Conservation (phyloP, 2,888 invertebrate species). For the Lasiommata megera region DNA sequence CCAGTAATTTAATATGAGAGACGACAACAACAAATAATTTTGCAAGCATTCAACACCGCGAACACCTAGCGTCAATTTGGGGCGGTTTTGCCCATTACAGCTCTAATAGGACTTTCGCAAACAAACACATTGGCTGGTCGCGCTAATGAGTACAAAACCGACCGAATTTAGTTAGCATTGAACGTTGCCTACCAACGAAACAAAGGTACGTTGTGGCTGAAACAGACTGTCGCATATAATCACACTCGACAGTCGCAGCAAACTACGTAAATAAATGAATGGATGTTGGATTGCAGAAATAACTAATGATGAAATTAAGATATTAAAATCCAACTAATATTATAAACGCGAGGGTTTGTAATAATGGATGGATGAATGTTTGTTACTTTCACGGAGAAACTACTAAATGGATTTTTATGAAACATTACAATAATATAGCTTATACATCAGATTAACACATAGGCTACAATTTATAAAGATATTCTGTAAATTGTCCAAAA, state of each 20-base stretch:
- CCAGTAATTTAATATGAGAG: no score
- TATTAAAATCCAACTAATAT: no score
- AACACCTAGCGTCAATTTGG: conserved; percentile 22
- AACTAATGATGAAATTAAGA: no score
- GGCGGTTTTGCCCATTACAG: conserved; percentile 27
- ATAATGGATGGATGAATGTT: no score
- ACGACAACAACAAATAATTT: conserved; percentile 3
- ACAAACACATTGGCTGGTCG: conserved; percentile 27
- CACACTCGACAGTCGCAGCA: background rate
- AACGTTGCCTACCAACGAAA: conserved; percentile 43
- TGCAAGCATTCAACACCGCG: conserved; percentile 9
- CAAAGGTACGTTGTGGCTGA: background rate
- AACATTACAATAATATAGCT: no score
- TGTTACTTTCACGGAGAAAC: no score
- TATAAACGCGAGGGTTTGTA: no score
- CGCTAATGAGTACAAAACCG: conserved; percentile 37
- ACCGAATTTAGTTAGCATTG: conserved; percentile 37
- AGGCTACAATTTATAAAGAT: no score
- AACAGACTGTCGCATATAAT: background rate
- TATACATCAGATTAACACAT: no score
- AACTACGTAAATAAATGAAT: background rate
- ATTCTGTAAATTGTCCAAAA: no score
- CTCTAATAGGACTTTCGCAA: conserved; percentile 27
- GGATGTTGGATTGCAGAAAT: no score
- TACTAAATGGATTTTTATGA: no score